These are phyloP conservation scores for Encarsia formosa DNA, from an alignment of 2,888 invertebrate species.

Conservation along the genomic window DNA sequence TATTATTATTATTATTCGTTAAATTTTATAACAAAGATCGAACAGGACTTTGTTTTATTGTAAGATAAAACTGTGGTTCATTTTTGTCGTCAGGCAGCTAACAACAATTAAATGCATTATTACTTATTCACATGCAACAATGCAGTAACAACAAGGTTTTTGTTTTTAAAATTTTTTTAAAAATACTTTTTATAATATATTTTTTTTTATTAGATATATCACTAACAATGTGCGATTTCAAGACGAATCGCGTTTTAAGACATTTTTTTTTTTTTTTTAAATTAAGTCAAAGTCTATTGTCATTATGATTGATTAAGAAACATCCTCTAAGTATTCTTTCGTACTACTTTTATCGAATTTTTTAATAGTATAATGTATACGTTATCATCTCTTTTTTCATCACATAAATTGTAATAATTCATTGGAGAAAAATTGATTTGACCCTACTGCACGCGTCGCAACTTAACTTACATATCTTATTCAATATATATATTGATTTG, in stretches of 20 bases:
- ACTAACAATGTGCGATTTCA: too few relatives aligned
- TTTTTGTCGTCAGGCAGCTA: constrained; percentile 19
- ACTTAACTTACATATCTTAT: constrained; percentile 17
- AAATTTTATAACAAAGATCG: constrained; percentile 4
- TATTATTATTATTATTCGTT: too few relatives aligned
- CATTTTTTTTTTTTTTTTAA: constrained; percentile 30
- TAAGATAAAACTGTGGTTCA: constrained; percentile 19
- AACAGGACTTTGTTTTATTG: constrained; percentile 21
- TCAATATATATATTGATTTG: constrained; percentile 22
- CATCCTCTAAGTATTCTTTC: too few relatives aligned
- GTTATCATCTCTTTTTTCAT: constrained; percentile 14
- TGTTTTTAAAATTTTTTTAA: constrained; percentile 27
- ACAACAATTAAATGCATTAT: constrained; percentile 40
- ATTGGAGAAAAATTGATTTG: constrained; percentile 21
- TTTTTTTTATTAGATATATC: too few relatives aligned
- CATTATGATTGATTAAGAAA: constrained; percentile 47
- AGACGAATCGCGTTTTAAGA: too few relatives aligned
- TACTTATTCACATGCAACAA: constrained; percentile 34
- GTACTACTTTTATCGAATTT: constrained; percentile 17
- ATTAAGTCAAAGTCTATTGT: constrained; percentile 46
- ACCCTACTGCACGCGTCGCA: constrained; percentile 20
- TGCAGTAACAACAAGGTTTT: constrained; percentile 34
- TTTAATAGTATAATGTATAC: constrained; percentile 9
- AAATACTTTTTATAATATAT: too few relatives aligned
- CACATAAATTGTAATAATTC: constrained; percentile 11